Conservation (phyloP, 2,113 vertebrate genomes). For the Paradisaea rubra region DNA sequence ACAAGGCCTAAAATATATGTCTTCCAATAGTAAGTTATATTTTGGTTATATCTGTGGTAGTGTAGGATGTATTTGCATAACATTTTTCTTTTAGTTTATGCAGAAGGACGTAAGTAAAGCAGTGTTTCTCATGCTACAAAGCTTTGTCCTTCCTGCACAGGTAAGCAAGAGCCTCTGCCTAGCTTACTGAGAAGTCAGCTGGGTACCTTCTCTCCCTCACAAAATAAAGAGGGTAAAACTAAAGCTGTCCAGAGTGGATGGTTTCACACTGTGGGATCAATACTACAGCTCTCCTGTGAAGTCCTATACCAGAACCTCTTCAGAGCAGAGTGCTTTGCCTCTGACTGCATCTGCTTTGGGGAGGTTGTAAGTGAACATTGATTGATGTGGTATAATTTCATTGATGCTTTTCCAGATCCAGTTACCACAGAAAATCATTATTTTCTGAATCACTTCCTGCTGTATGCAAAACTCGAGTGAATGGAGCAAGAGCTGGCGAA, state of each 20-base stretch:
- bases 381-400: background rate
- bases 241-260: background rate
- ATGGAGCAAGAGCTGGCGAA: background rate
- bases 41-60: slow-evolving; percentile 17
- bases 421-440: background rate
- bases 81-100: slow-evolving; percentile 11
- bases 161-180: background rate
- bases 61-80: background rate
- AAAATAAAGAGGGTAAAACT: background rate
- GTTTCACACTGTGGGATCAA: background rate
- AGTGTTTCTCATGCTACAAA: background rate
- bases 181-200: background rate
- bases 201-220: background rate
- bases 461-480: background rate
- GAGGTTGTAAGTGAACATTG: background rate
- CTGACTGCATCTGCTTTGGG: background rate
- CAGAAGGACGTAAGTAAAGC: background rate
- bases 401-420: background rate
- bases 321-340: background rate
- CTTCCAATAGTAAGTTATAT: slow-evolving; percentile 19
- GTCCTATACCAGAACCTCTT: background rate
- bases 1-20: slow-evolving; percentile 18
- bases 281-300: background rate
- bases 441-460: slow-evolving; percentile 26
- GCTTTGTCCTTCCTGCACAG: background rate